Conservation (phyloP, 2,888 invertebrate species). For the Marronus borbonicus region DNA sequence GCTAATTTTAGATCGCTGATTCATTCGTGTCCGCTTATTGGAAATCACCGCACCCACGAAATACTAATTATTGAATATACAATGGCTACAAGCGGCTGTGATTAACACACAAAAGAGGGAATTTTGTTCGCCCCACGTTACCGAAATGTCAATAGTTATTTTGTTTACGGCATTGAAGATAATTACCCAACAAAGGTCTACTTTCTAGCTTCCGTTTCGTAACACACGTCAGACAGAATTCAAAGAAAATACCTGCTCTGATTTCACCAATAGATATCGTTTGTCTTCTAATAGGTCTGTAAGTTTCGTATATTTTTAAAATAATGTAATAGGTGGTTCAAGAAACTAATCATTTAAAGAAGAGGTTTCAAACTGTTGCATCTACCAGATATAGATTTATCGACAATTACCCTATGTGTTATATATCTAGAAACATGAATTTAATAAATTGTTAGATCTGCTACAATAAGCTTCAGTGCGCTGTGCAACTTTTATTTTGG, state of each 20-base stretch:
- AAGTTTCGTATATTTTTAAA: not conserved
- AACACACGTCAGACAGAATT: conserved; percentile 2
- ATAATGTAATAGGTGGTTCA: too few species aligned
- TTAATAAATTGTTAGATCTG: too few species aligned
- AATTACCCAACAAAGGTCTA: conserved; percentile 10
- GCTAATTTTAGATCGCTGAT: conserved; percentile 24
- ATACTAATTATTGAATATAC: conserved; percentile 20
- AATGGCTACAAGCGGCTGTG: conserved; percentile 10
- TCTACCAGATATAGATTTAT: too few species aligned
- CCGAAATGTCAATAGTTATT: conserved; percentile 20
- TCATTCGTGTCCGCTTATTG: conserved; percentile 11
- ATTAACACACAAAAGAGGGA: conserved; percentile 13
- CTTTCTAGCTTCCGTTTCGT: conserved; percentile 28
- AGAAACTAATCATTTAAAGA: too few species aligned
- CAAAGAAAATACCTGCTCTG: conserved; percentile 1
- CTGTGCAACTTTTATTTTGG: too few species aligned
- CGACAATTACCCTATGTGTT: too few species aligned
- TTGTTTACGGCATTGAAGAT: not conserved
- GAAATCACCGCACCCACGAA: conserved; percentile 18
- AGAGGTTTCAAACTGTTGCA: too few species aligned
- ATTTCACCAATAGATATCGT: conserved; percentile 12
- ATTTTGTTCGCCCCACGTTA: not conserved
- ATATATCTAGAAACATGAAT: too few species aligned
- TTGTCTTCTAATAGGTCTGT: not conserved
- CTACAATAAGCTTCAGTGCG: too few species aligned